Conservation (phyloP, 2,888 invertebrate genomes). For the Eristalis arbustorum region DNA sequence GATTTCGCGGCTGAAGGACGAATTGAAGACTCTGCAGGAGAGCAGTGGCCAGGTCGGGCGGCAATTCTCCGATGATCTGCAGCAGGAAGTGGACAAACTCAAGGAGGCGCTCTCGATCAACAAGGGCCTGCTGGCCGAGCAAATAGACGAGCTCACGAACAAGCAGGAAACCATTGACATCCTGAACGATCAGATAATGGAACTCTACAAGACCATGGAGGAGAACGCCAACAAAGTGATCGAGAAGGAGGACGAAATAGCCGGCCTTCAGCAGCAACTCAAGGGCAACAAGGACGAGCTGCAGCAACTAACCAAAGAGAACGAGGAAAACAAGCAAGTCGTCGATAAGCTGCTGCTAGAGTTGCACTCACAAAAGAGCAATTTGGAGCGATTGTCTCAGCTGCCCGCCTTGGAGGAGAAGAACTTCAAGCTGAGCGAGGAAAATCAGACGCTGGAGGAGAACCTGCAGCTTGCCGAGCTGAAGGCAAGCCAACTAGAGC, state of each 20-base stretch:
- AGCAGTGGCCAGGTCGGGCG: conserved; percentile 77
- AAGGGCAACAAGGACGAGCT: conserved; percentile 80
- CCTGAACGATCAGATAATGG: conserved; percentile 82
- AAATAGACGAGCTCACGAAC: conserved; percentile 80
- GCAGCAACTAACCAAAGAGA: conserved; percentile 79
- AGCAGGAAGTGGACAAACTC: conserved; percentile 74
- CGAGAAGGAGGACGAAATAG: conserved; percentile 81
- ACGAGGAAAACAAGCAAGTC: conserved; percentile 75
- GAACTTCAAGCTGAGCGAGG: conserved; percentile 78
- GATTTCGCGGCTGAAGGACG: conserved; percentile 79
- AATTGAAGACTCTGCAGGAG: conserved; percentile 81
- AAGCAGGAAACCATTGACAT: conserved; percentile 84
- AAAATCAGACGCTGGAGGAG: conserved; percentile 73
- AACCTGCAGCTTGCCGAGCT: conserved; percentile 79
- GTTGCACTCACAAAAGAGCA: conserved; percentile 68
- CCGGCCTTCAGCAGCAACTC: conserved; percentile 79
- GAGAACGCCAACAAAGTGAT: conserved; percentile 81
- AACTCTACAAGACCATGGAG: conserved; percentile 82
- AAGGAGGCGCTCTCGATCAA: conserved; percentile 77
- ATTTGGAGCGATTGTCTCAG: conserved; percentile 56
- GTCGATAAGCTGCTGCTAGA: conserved; percentile 72
- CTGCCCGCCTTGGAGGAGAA: conserved; percentile 74
- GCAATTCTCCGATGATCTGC: conserved; percentile 72
- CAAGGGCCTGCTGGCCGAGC: conserved; percentile 74
- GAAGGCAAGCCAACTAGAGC: conserved; percentile 69